Conservation (phyloP, 2,888 invertebrate species). For the Drosophila dives region DNA sequence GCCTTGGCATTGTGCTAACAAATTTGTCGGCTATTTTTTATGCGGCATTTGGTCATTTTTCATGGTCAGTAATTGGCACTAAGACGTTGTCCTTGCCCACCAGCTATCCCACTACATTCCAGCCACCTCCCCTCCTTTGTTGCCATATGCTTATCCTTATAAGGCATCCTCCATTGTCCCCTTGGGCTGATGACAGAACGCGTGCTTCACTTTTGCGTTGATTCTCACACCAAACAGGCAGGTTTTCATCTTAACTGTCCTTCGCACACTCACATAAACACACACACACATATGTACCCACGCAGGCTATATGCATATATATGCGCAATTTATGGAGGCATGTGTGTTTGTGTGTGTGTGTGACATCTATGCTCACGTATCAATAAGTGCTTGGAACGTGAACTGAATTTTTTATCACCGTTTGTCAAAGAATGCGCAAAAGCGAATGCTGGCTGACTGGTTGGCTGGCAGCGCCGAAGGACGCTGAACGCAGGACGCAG, state of each 20-base stretch:
- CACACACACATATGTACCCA: neutral
- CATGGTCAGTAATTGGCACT: conserved; percentile 65
- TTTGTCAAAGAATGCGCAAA: conserved; percentile 67
- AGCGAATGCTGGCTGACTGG: conserved; percentile 54
- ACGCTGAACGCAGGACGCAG: conserved; percentile 25
- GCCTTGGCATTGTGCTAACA: conserved; percentile 20
- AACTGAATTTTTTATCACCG: conserved; percentile 75
- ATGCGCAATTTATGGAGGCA: conserved; percentile 64
- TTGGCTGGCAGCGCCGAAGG: conserved; percentile 17
- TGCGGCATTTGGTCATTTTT: conserved; percentile 58
- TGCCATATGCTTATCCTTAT: neutral
- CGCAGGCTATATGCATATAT: conserved; percentile 64
- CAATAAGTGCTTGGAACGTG: conserved; percentile 79
- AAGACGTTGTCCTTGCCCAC: conserved; percentile 20
- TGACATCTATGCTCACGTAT: conserved; percentile 78
- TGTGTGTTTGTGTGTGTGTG: conserved; percentile 33
- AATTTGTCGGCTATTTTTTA: conserved; percentile 51
- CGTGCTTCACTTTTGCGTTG: conserved; percentile 31
- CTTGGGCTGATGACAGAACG: conserved; percentile 64
- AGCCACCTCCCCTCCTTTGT: neutral
- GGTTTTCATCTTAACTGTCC: conserved; percentile 49
- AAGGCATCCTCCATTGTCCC: conserved; percentile 52
- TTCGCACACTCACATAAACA: conserved; percentile 15
- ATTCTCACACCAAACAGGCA: conserved; percentile 26
- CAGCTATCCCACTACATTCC: neutral